Conservation (phyloP, 2,888 invertebrate genomes). For the Leptinotarsa haldemani region DNA sequence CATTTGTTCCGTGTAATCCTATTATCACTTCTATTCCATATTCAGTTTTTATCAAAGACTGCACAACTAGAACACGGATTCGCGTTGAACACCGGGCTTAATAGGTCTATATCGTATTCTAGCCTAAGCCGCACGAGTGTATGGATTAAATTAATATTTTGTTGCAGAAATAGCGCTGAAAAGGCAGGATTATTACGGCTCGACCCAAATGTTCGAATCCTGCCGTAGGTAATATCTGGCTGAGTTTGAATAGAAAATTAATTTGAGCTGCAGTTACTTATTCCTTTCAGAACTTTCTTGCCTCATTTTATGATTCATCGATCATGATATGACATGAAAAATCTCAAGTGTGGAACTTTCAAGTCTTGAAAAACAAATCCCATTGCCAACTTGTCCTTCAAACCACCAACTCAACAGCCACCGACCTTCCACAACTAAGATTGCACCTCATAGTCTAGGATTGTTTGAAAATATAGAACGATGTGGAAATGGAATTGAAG, state of each 20-base stretch:
- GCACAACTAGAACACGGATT: conserved; percentile 6
- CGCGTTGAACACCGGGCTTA: not conserved
- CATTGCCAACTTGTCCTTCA: too few relatives aligned
- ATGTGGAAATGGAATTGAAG: too few relatives aligned
- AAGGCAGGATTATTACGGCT: conserved; percentile 6
- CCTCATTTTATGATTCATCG: too few relatives aligned
- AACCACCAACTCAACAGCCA: too few relatives aligned
- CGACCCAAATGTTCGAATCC: not conserved
- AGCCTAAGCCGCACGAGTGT: conserved; percentile 12
- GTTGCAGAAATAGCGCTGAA: conserved; percentile 13
- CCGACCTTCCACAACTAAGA: too few relatives aligned
- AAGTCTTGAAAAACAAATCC: too few relatives aligned
- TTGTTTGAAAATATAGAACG: too few relatives aligned
- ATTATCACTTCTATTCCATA: conserved; percentile 5
- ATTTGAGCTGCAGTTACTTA: not conserved
- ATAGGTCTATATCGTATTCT: conserved; percentile 4
- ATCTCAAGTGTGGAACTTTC: too few relatives aligned
- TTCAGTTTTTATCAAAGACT: conserved; percentile 22
- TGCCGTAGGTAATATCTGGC: too few relatives aligned
- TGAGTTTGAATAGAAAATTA: not conserved
- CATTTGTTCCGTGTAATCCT: conserved; percentile 24
- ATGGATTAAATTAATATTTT: conserved; percentile 17
- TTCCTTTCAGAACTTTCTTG: not conserved
- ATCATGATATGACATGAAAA: too few relatives aligned
- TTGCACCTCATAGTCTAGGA: too few relatives aligned